Base-by-base conservation (phyloP, 2,113 vertebrate species). In the Perccottus glenii region DNA sequence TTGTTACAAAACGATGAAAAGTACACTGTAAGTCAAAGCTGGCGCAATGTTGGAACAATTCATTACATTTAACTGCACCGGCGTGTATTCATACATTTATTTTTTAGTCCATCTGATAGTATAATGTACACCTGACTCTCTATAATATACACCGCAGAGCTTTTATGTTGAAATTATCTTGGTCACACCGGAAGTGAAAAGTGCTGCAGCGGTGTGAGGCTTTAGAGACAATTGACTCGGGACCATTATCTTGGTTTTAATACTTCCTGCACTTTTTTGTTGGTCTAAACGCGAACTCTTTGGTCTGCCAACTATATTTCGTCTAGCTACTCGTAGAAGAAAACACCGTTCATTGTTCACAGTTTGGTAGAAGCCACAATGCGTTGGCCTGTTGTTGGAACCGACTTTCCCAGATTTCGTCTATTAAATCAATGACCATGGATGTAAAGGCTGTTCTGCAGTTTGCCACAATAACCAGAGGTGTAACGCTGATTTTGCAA, bases 401-500 rank as follows among this genome's bases (percentile, higher is more conserved):
- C 72, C 52, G 75, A 63, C 62, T 64, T 66, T 52, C 32, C 57
- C 60, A 4, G 3, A 4, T 42, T 64, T 44, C 19, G 11, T 50
- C 44, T 56, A 14, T 68, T 52, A 32, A 76, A 55, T 64, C 75
- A 70, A 11, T 87, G 79, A 87, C 82, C n/a, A 91, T 90, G 89
- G 90, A 90, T 64, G 81, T 87, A 59, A 90, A 72, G 45, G 91
- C 91, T 65, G 93, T 97, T 14, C 6, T 95, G 63, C 59, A 83
- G 45, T 98, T 98, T 78, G 92, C 95, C 0, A 15, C 86, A 51
- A 43, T 87, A 60, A 96, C 95, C 75, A 94, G 98, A 49, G 84
- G 85, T n/a, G 69, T 95, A 64, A 92, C 96, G 0, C 86, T 99
- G 12, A 8, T 94, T 45, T 83, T 98, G 15, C 98, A 99, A 96